Evolutionary conservation across 2,888 invertebrate species (phyloP).

Genomic region (Folsomia manolachei): DNA sequence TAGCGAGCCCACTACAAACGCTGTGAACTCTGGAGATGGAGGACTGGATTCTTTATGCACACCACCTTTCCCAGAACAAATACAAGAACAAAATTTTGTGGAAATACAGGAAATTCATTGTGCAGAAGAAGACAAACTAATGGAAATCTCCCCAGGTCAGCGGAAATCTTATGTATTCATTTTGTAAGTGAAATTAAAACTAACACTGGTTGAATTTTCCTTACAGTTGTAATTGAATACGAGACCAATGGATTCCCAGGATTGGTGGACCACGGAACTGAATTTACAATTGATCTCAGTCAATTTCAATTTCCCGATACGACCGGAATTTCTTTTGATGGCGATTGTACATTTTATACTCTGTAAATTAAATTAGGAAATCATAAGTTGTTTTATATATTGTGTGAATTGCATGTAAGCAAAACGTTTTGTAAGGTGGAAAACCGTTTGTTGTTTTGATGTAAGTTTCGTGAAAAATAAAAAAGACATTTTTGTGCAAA

Average conservation of each 20-base stretch:
- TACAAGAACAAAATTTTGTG: not conserved
- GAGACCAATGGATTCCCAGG: constrained; percentile 19
- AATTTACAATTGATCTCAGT: constrained; percentile 31
- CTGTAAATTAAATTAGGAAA: not conserved
- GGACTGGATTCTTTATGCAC: not conserved
- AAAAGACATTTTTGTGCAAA: not conserved
- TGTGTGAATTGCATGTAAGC: not conserved
- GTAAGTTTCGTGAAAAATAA: not conserved
- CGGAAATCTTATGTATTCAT: too few relatives aligned
- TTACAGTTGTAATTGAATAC: constrained; percentile 1
- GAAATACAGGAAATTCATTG: not conserved
- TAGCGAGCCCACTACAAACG: not conserved
- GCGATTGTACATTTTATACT: constrained; percentile 7
- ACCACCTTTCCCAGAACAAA: not conserved
- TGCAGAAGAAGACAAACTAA: not conserved
- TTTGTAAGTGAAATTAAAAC: too few relatives aligned
- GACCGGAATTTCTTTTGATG: constrained; percentile 27
- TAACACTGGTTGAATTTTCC: too few relatives aligned
- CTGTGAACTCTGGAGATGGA: too few relatives aligned
- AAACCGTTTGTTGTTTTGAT: constrained; percentile 1
- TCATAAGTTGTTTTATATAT: not conserved
- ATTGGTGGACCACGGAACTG: too few relatives aligned
- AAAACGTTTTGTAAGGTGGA: too few relatives aligned
- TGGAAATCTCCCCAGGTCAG: not conserved
- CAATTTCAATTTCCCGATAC: constrained; percentile 30